Conservation (phyloP, 2,888 invertebrate genomes). For the Epistrophe grossulariae region DNA sequence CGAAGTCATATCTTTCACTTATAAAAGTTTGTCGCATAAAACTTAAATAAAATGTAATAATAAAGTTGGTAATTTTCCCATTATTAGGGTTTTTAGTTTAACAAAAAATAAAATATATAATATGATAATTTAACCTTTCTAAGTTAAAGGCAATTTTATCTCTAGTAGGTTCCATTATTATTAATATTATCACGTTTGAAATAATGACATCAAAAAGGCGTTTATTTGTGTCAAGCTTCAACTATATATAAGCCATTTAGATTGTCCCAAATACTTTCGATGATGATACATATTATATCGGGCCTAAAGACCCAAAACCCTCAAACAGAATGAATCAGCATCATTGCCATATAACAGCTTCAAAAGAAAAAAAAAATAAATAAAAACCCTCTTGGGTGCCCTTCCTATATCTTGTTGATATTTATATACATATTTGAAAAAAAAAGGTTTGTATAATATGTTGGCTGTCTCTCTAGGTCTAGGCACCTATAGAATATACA, state of each 20-base stretch:
- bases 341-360: conserved; percentile 18
- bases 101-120: background rate
- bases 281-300: conserved; percentile 12
- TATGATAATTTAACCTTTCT: background rate
- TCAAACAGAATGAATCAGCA: conserved; percentile 19
- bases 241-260: conserved; percentile 21
- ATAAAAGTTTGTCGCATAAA: background rate
- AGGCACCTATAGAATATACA: too few relatives aligned
- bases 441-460: background rate
- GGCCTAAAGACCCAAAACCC: conserved; percentile 14
- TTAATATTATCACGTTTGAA: conserved; percentile 17
- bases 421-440: background rate
- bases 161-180: background rate
- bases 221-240: conserved; percentile 19
- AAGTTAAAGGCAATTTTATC: background rate
- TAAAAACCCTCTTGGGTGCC: conserved; percentile 17
- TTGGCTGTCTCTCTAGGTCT: background rate
- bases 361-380: background rate
- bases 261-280: conserved; percentile 40
- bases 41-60: background rate
- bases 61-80: background rate
- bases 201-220: conserved; percentile 31
- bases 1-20: too few relatives aligned
- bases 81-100: background rate
- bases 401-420: conserved; percentile 6